Percentiles rank a stretch among this genome's conserved stretches.
phyloP scores from a whole-genome alignment of 1,140 invertebrate species.

The Pollicipes pollicipes region DNA sequence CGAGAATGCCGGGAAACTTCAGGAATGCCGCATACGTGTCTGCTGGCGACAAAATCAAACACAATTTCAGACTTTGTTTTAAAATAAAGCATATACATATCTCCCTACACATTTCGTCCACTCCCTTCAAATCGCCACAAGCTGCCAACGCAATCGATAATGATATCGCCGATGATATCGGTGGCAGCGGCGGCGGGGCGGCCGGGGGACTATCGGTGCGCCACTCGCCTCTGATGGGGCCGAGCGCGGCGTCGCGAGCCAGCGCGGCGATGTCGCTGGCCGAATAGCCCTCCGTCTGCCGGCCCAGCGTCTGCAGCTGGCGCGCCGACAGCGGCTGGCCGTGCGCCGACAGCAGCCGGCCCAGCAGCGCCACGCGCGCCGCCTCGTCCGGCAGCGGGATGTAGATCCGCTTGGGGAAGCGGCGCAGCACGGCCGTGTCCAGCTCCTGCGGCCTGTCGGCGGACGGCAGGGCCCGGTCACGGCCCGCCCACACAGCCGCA shows the following conservation, averaged over 20 bases:
- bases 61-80: neutral
- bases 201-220: neutral
- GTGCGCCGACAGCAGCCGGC: slow-evolving; percentile 58
- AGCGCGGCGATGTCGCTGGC: slow-evolving; percentile 83
- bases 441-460: slow-evolving; percentile 57
- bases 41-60: neutral
- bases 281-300: slow-evolving; percentile 79
- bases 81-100: neutral
- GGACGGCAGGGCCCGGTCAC: too few species aligned
- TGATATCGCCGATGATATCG: neutral
- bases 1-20: too few species aligned
- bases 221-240: slow-evolving; percentile 65
- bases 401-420: slow-evolving; percentile 92
- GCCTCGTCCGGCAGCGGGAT: slow-evolving; percentile 67
- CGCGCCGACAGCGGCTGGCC: slow-evolving; percentile 47
- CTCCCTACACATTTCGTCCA: neutral
- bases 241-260: slow-evolving; percentile 85
- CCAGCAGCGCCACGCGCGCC: slow-evolving; percentile 56
- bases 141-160: neutral
- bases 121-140: too few species aligned
- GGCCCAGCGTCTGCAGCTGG: slow-evolving; percentile 49
- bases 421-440: slow-evolving; percentile 69
- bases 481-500: too few species aligned
- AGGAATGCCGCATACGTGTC: too few species aligned
- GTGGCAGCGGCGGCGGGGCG: neutral